Conservation (phyloP, 2,797 vertebrate genomes). For the Megaceryle alcyon region DNA sequence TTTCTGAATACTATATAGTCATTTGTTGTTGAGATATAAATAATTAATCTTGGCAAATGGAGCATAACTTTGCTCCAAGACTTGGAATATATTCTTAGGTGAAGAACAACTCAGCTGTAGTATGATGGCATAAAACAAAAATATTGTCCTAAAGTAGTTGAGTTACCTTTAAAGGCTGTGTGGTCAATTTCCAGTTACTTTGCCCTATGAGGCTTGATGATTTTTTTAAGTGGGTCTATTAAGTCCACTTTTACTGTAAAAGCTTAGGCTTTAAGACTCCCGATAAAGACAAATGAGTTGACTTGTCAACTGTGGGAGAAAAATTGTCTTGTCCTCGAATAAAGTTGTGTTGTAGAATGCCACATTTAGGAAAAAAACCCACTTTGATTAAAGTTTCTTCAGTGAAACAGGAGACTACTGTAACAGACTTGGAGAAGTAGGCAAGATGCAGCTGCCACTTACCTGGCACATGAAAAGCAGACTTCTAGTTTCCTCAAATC, state of each 20-base stretch:
- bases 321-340: background rate
- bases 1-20: background rate
- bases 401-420: background rate
- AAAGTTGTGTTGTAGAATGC: background rate
- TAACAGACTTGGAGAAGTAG: background rate
- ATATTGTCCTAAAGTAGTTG: background rate
- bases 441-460: background rate
- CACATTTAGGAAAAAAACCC: background rate
- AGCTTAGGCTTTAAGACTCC: background rate
- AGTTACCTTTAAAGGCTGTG: background rate
- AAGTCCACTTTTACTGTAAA: background rate
- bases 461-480: background rate
- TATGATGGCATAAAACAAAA: background rate
- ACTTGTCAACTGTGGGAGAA: background rate
- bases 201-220: background rate
- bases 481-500: background rate
- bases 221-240: background rate
- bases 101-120: background rate
- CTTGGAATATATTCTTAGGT: background rate
- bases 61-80: background rate
- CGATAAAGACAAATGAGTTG: background rate
- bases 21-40: background rate
- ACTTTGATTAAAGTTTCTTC: accelerated
- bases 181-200: background rate
- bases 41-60: background rate